Conservation (phyloP, 2,113 vertebrate species). For the Gopherus flavomarginatus region DNA sequence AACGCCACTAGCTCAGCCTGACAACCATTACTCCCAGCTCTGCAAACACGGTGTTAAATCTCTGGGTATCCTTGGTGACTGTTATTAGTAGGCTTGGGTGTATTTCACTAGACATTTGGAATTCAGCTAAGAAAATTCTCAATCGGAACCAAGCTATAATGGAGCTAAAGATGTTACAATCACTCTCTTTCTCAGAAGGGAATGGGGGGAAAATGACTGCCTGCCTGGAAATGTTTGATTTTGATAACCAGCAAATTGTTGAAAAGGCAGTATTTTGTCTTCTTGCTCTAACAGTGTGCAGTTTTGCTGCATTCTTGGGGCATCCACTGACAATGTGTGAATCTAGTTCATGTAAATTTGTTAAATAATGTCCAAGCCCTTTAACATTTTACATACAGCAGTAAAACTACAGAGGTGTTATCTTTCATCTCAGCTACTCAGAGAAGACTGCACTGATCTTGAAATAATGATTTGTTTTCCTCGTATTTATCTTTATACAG, state of each 20-base stretch:
- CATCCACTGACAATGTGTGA: background rate
- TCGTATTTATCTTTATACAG: slow-evolving; percentile 10
- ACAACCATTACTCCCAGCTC: slow-evolving; percentile 55
- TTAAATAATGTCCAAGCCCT: background rate
- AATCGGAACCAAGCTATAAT: slow-evolving; percentile 29
- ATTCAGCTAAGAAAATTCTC: slow-evolving; percentile 62
- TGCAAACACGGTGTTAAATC: slow-evolving; percentile 62
- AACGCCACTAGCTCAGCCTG: slow-evolving; percentile 30
- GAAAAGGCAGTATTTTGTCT: background rate
- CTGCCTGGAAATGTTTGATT: slow-evolving; percentile 30
- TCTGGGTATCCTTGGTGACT: slow-evolving; percentile 71
- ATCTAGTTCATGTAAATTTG: background rate
- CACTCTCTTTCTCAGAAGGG: background rate
- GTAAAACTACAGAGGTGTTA: background rate
- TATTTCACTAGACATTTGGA: slow-evolving; percentile 60
- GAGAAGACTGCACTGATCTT: slow-evolving; percentile 10
- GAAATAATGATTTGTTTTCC: slow-evolving; percentile 47
- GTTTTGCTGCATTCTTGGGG: background rate
- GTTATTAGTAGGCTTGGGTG: slow-evolving; percentile 53
- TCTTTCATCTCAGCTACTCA: background rate
- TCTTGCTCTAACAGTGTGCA: background rate
- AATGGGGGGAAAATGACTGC: background rate
- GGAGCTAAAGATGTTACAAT: slow-evolving; percentile 31
- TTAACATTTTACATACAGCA: fast-evolving
- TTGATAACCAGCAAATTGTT: background rate